Evolutionary conservation across 35 echinoderm and acorn worm species (phyloP).

Genomic region (Antedon bifida): DNA sequence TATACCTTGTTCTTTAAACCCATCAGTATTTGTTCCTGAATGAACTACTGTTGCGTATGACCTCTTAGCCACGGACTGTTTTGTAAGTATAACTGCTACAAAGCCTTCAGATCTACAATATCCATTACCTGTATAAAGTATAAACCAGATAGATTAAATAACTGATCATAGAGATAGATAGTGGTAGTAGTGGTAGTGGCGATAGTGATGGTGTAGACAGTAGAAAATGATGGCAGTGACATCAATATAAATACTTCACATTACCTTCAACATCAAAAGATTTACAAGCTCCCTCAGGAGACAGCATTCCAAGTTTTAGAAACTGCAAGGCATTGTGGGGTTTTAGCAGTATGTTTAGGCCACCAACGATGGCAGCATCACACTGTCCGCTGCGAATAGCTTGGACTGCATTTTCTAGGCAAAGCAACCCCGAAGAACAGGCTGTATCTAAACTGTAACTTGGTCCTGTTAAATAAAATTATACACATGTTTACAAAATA

Average conservation of each 20-base stretch:
- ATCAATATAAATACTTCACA: background rate
- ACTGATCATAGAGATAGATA: too few species aligned
- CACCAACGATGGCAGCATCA: conserved; percentile 72
- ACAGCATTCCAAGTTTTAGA: conserved; percentile 49
- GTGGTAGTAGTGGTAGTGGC: too few species aligned
- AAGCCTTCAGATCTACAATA: conserved; percentile 77
- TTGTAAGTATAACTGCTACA: conserved; percentile 59
- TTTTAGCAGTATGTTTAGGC: conserved; percentile 39
- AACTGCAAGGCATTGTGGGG: conserved; percentile 63
- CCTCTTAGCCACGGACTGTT: conserved; percentile 48
- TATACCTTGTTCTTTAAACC: conserved; percentile 77
- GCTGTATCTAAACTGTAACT: conserved; percentile 79
- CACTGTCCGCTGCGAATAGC: conserved; percentile 53
- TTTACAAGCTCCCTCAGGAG: conserved; percentile 67
- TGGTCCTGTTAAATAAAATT: conserved; percentile 36
- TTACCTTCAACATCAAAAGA: conserved; percentile 82
- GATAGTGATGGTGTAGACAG: too few species aligned
- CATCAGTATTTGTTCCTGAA: conserved; percentile 82
- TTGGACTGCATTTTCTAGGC: conserved; percentile 51
- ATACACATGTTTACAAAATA: background rate
- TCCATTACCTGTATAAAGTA: conserved; percentile 47
- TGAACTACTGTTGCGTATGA: conserved; percentile 47
- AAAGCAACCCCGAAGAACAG: conserved; percentile 60
- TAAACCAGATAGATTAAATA: background rate
- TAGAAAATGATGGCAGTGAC: too few species aligned